Base-by-base conservation (phyloP, 2,797 vertebrate genomes). In the Acanthornis magna region DNA sequence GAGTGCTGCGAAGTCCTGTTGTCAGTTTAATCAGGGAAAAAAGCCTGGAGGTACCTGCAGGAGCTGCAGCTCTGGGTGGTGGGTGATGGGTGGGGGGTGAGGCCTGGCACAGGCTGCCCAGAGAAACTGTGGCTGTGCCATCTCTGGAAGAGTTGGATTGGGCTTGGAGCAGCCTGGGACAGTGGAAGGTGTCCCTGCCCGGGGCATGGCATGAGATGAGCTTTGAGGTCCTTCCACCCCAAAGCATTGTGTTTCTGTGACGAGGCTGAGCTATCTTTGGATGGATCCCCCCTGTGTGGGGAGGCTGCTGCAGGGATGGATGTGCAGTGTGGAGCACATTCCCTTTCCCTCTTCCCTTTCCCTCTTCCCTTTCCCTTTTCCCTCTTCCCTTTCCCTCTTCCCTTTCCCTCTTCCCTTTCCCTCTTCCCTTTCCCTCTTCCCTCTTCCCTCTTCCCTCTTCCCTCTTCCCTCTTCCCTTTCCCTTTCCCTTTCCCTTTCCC, bases 271-370 rank as follows among this genome's bases (percentile, higher is more conserved):
- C 51, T 65, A 26, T 10, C 22, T 38, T 36, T 17, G 34, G 38
- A 4, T 51, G 72, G n/a, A 17, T 21, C 66, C 67, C 34, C 16
- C 36, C 43, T 65, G 53, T 8, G 14, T 68, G 51, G 0, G 0
- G 54, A 86, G 27, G 26, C 17, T 71, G 42, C 70, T 0, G 2
- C 36, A 21, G 63, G 36, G 36, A 1, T 57, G 51, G 76, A 67
- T 1, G 42, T 67, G 67, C 78, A 32, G 38, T 22, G 81, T 57
- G 17, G 58, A 58, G 54, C 47, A 26, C 62, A n/a, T 61, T 3
- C 0, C 57, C 79, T 73, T 43, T 9, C 77, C 17, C 4, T 57
- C 36, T 32, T 80, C 50, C 22, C 1, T 48, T 79, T 11, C 11
- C 8, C 58, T 30, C 8, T 32, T 5, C n/a, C 16, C 38, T 38